A percentile compares a stretch with the other conserved stretches of the same genome.
Evolutionary conservation across 2,888 invertebrate genomes (phyloP).

Genomic region (Eupeodes luniger): DNA sequence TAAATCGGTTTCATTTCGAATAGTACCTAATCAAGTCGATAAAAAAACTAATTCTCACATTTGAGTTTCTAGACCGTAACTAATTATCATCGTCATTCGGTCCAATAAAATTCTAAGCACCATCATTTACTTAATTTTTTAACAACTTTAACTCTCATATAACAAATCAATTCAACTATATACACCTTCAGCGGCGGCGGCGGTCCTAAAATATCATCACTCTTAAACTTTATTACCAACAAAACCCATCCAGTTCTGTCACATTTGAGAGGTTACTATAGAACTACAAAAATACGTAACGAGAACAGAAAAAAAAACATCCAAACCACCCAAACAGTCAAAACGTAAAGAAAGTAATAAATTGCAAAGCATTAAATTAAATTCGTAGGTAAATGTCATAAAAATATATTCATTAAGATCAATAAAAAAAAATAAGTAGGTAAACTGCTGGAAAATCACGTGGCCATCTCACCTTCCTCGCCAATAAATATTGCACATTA

Average conservation of each 20-base stretch:
- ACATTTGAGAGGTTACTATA: background rate
- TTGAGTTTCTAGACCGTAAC: conserved; percentile 49
- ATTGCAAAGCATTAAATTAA: conserved; percentile 73
- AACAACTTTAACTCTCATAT: conserved; percentile 30
- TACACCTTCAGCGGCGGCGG: too few relatives aligned
- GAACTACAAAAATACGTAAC: background rate
- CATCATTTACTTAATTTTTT: conserved; percentile 6
- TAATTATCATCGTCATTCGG: conserved; percentile 48
- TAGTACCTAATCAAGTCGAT: conserved; percentile 25
- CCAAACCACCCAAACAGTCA: conserved; percentile 6
- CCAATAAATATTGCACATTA: conserved; percentile 42
- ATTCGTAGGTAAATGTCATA: conserved; percentile 72
- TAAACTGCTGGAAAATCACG: conserved; percentile 43
- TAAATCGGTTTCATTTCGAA: conserved; percentile 56
- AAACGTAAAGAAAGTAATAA: conserved; percentile 65
- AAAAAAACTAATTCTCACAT: conserved; percentile 41
- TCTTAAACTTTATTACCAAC: conserved; percentile 57
- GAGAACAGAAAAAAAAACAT: conserved; percentile 12
- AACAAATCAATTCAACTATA: conserved; percentile 66
- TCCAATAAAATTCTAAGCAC: conserved; percentile 20
- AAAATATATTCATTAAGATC: conserved; percentile 71
- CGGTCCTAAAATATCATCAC: conserved; percentile 56
- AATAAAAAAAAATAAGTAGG: conserved; percentile 58
- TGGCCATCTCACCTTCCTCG: conserved; percentile 34
- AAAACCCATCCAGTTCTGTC: conserved; percentile 17